phyloP scores from a whole-genome alignment of 2,113 vertebrate genomes.

The Raphicerus campestris region DNA sequence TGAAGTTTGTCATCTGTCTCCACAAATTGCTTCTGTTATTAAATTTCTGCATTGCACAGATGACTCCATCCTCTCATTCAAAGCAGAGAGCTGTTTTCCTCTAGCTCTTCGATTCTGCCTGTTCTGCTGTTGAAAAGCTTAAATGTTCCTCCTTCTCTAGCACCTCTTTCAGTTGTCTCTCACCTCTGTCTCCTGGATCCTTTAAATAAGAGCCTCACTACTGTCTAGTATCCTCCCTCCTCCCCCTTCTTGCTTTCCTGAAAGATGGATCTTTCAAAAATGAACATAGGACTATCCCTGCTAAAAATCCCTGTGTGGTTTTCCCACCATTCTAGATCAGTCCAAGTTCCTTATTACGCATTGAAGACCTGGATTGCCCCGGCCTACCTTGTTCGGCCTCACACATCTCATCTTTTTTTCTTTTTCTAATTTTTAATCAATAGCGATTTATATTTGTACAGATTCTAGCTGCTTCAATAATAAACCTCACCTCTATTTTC shows the following conservation, averaged over 20 bases:
- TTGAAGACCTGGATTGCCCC: not conserved
- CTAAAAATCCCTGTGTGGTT: not conserved
- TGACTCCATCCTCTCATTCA: not conserved
- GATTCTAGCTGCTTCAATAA: not conserved
- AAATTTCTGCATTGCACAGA: not conserved
- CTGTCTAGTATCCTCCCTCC: not conserved
- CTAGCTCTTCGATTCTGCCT: not conserved
- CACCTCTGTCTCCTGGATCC: not conserved
- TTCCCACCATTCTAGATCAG: not conserved
- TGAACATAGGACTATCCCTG: not conserved
- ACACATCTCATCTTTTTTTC: not conserved
- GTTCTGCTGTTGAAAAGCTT: not conserved
- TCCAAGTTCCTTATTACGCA: not conserved
- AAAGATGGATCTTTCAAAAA: not conserved
- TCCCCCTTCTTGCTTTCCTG: not conserved
- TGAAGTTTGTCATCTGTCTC: not conserved
- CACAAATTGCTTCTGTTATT: not conserved
- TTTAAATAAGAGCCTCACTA: not conserved
- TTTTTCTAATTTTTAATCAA: not conserved
- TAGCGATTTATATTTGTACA: not conserved
- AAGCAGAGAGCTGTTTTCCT: not conserved
- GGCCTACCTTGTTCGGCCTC: not conserved
- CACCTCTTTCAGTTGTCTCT: not conserved
- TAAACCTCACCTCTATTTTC: not conserved
- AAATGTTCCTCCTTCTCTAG: not conserved